Evolutionary conservation across 2,113 vertebrate species (phyloP).

Genomic region (Oreocharis arfaki): DNA sequence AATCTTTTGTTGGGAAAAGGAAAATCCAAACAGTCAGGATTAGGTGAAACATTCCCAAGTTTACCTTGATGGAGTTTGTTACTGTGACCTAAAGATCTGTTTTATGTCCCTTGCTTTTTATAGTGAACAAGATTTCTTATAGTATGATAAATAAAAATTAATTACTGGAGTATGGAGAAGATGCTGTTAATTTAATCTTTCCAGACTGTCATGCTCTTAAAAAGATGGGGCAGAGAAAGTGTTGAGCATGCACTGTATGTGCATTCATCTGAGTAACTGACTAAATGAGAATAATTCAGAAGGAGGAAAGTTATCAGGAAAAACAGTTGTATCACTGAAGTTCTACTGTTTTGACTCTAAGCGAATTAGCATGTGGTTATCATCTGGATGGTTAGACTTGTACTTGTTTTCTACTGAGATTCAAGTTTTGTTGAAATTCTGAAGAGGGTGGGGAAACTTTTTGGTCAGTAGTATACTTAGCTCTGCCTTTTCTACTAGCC

Average conservation of each 20-base stretch:
- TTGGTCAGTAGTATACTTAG: neutral
- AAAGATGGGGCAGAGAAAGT: neutral
- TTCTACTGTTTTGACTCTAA: neutral
- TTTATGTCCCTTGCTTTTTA: neutral
- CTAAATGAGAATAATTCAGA: neutral
- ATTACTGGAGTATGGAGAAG: neutral
- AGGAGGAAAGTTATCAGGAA: neutral
- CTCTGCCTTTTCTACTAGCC: neutral
- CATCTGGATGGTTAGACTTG: neutral
- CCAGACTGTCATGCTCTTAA: neutral
- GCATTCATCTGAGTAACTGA: neutral
- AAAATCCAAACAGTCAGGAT: neutral
- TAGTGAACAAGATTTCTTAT: neutral
- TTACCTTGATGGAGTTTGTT: neutral
- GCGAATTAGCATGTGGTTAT: neutral
- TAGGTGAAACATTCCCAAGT: neutral
- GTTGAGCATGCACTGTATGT: neutral
- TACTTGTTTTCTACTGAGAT: neutral
- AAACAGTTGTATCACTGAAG: neutral
- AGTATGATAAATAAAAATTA: neutral
- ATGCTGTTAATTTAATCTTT: neutral
- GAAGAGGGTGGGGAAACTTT: neutral
- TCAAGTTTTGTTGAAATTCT: neutral
- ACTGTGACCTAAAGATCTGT: neutral
- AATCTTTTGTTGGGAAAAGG: neutral